Evolutionary conservation across 2,113 vertebrate genomes (phyloP).

Genomic region (Cavia porcellus): DNA sequence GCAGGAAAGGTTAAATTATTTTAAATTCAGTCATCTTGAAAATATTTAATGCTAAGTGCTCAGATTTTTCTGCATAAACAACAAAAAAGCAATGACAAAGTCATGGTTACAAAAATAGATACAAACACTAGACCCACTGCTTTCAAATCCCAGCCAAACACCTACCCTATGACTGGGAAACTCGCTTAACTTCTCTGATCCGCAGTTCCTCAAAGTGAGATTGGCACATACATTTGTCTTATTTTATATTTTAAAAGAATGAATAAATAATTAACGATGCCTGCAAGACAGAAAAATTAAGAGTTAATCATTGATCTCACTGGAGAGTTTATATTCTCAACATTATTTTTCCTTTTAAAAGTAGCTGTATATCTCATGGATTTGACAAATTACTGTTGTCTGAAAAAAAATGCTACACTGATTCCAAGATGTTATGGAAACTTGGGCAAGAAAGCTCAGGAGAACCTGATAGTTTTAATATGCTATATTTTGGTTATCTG

Average conservation of each 20-base stretch:
- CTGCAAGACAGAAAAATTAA: conserved; percentile 38
- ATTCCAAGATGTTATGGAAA: neutral
- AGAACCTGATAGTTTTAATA: neutral
- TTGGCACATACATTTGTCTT: neutral
- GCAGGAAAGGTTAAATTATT: neutral
- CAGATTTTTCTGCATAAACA: neutral
- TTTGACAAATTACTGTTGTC: neutral
- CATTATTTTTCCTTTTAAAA: neutral
- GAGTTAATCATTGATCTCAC: neutral
- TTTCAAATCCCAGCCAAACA: neutral
- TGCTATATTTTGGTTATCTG: neutral
- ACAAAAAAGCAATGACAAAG: neutral
- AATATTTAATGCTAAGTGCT: neutral
- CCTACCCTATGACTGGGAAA: neutral
- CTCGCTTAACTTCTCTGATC: neutral
- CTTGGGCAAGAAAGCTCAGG: neutral
- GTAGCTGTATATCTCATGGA: neutral
- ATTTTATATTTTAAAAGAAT: conserved; percentile 20
- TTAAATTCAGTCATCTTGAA: conserved; percentile 20
- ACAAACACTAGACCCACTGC: neutral
- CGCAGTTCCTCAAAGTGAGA: neutral
- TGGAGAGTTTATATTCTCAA: neutral
- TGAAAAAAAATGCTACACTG: neutral
- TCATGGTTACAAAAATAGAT: neutral
- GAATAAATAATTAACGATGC: neutral